Conservation (phyloP, 1,140 invertebrate species). For the Cotesia typhae region DNA sequence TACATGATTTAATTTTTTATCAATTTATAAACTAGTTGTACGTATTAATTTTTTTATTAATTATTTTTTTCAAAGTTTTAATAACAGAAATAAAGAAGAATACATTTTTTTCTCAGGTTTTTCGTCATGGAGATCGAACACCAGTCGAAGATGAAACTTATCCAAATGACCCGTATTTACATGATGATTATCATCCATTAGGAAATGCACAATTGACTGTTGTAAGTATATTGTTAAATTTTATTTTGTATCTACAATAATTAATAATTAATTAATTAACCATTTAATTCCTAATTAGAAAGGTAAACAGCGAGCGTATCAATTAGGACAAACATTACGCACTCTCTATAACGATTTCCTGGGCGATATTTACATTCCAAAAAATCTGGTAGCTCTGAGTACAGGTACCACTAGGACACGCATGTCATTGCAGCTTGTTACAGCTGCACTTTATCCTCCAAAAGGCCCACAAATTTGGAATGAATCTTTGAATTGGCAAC, state of each 20-base stretch:
- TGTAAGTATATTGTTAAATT: too few relatives aligned
- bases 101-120: background rate
- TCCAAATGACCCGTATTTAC: conserved; percentile 15
- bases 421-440: conserved; percentile 68
- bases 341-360: conserved; percentile 66
- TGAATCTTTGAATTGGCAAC: conserved; percentile 49
- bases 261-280: too few relatives aligned
- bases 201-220: too few relatives aligned
- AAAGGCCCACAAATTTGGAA: conserved; percentile 60
- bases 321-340: conserved; percentile 63
- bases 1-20: too few relatives aligned
- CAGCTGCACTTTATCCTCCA: conserved; percentile 69
- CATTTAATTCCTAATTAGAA: too few relatives aligned
- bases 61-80: too few relatives aligned
- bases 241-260: too few relatives aligned
- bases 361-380: conserved; percentile 61
- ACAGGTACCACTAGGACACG: conserved; percentile 69
- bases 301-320: too few relatives aligned
- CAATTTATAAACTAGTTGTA: too few relatives aligned
- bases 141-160: background rate
- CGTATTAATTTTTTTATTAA: background rate
- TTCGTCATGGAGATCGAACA: conserved; percentile 9
- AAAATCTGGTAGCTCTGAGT: conserved; percentile 61
- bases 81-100: too few relatives aligned
- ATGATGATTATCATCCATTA: too few relatives aligned